phyloP scores from a whole-genome alignment of 2,113 vertebrate species.

The Thalassarche chlororhynchos region DNA sequence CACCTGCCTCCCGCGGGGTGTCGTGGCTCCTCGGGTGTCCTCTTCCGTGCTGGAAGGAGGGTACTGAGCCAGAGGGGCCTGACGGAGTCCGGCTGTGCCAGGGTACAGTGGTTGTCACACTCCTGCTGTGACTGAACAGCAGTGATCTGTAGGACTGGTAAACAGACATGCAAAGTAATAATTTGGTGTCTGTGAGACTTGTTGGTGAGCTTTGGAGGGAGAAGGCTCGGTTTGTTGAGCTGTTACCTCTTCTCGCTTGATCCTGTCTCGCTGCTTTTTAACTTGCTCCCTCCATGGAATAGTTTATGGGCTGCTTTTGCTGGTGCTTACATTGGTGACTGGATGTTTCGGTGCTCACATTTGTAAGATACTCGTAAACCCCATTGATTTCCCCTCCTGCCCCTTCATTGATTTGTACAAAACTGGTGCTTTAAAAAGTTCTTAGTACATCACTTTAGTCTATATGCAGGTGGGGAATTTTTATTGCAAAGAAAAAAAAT shows the following conservation, averaged over 20 bases:
- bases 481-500: background rate
- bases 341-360: fast-evolving
- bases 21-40: background rate
- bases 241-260: background rate
- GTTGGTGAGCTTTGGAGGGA: background rate
- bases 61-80: background rate
- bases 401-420: background rate
- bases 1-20: background rate
- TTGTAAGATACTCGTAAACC: background rate
- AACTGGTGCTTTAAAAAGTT: background rate
- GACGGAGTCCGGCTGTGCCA: background rate
- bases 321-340: background rate
- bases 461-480: background rate
- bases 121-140: background rate
- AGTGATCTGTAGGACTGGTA: fast-evolving
- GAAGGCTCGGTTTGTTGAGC: background rate
- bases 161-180: background rate
- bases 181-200: background rate
- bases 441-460: background rate
- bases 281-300: background rate
- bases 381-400: background rate
- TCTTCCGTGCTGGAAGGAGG: background rate
- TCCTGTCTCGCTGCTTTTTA: background rate
- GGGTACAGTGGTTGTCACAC: fast-evolving
- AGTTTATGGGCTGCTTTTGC: background rate